A percentile compares a stretch with the other conserved stretches of the same genome.
These are phyloP conservation scores for Brachionus koreanus DNA, from an alignment of 1,140 invertebrate species.

Conservation along the genomic window DNA sequence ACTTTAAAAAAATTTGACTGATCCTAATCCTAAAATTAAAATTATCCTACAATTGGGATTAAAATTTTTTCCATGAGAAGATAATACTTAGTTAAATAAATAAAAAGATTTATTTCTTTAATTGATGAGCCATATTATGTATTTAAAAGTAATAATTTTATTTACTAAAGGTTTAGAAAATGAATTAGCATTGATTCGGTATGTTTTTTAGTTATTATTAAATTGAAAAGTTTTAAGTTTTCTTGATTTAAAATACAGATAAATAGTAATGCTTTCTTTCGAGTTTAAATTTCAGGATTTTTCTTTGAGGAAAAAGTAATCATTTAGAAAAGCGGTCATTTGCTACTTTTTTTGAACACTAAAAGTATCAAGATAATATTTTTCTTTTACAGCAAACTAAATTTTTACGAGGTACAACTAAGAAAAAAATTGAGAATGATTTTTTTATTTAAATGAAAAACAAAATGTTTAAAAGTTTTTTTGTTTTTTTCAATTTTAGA, in stretches of 20 bases:
- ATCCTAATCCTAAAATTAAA: no score
- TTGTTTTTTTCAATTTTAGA: not conserved
- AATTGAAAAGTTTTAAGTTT: no score
- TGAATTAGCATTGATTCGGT: not conserved
- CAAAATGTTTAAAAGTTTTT: not conserved
- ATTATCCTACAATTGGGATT: not conserved
- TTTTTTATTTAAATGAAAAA: not conserved
- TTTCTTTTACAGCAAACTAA: no score
- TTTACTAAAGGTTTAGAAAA: not conserved
- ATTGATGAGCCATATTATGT: not conserved
- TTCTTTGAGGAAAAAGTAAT: no score
- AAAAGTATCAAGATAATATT: no score
- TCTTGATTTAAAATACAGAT: no score
- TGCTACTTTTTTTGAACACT: no score
- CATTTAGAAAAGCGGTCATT: no score
- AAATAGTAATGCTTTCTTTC: no score
- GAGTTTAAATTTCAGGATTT: no score
- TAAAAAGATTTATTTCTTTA: not conserved
- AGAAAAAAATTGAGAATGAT: not conserved
- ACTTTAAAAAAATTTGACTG: not conserved
- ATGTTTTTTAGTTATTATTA: no score
- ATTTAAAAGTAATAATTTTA: not conserved
- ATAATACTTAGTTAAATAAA: not conserved
- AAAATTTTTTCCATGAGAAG: not conserved
- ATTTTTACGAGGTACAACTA: not conserved